A percentile compares a stretch with the other conserved stretches of the same genome.
Conservation (phyloP, 2,113 vertebrate species). For the Xyrauchen texanus region DNA sequence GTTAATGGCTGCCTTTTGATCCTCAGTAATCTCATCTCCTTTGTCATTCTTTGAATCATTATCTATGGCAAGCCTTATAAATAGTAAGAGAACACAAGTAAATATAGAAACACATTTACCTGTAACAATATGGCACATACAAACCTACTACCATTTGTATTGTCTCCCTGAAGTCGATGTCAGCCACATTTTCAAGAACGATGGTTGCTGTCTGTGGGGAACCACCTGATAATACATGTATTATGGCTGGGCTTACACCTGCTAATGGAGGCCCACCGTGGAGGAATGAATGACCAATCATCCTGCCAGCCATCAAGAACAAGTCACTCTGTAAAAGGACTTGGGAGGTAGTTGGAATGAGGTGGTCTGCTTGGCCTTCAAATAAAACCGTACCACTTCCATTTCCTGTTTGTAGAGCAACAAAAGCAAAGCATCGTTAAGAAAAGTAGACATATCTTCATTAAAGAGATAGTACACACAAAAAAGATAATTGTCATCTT, state of each 20-base stretch:
- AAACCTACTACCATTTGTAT: slow-evolving; percentile 35
- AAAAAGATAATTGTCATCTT: too few relatives aligned
- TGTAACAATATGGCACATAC: slow-evolving; percentile 6
- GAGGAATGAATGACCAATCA: slow-evolving; percentile 43
- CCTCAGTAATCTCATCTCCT: background rate
- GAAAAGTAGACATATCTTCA: too few relatives aligned
- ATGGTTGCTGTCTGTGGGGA: slow-evolving; percentile 31
- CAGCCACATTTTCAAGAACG: slow-evolving; percentile 16
- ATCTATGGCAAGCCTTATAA: background rate
- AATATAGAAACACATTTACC: slow-evolving; percentile 4
- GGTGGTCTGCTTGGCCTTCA: slow-evolving; percentile 37
- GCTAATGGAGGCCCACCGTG: slow-evolving; percentile 29
- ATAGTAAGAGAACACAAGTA: background rate
- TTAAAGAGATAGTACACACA: too few relatives aligned
- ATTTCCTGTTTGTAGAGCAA: background rate
- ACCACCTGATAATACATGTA: slow-evolving; percentile 41
- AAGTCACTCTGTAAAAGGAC: slow-evolving; percentile 42
- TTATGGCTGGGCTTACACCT: slow-evolving; percentile 52
- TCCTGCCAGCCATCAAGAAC: slow-evolving; percentile 43
- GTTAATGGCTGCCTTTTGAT: slow-evolving; percentile 16
- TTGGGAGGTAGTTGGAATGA: slow-evolving; percentile 25
- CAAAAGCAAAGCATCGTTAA: background rate
- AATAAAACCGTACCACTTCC: slow-evolving; percentile 9
- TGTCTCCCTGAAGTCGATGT: slow-evolving; percentile 27
- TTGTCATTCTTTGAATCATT: slow-evolving; percentile 3